These are phyloP conservation scores for Loris lydekkerianus DNA, from an alignment of 2,797 vertebrate species.

Conservation along the genomic window DNA sequence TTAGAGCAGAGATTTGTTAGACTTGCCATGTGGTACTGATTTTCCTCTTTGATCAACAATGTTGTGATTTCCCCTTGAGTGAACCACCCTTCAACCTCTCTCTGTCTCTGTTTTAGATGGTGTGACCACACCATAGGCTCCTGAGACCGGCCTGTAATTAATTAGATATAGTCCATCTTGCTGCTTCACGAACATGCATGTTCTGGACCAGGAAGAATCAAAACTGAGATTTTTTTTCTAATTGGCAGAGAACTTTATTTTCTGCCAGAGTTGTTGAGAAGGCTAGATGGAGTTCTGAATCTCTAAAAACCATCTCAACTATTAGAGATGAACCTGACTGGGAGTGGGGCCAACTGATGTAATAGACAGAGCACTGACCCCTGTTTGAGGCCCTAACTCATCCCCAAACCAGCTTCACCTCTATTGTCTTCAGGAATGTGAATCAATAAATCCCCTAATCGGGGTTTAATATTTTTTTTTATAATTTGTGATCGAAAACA, in stretches of 20 bases:
- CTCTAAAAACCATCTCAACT: neutral
- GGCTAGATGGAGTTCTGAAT: neutral
- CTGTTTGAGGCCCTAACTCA: neutral
- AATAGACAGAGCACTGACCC: neutral
- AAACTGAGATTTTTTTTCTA: neutral
- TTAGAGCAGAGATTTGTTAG: neutral
- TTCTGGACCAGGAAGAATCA: neutral
- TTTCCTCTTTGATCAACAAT: neutral
- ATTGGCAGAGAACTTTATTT: neutral
- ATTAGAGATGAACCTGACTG: neutral
- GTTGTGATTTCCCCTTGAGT: neutral
- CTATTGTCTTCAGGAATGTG: neutral
- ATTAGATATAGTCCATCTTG: neutral
- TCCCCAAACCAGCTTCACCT: neutral
- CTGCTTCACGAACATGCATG: neutral
- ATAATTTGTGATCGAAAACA: neutral
- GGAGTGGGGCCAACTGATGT: neutral
- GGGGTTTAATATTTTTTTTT: neutral
- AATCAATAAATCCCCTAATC: neutral
- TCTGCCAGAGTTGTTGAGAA: neutral
- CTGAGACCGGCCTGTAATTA: neutral
- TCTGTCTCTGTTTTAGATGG: neutral
- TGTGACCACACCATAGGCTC: neutral
- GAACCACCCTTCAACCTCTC: neutral
- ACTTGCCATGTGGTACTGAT: neutral